phyloP scores from a whole-genome alignment of 1,140 invertebrate species.

The Varroa destructor region DNA sequence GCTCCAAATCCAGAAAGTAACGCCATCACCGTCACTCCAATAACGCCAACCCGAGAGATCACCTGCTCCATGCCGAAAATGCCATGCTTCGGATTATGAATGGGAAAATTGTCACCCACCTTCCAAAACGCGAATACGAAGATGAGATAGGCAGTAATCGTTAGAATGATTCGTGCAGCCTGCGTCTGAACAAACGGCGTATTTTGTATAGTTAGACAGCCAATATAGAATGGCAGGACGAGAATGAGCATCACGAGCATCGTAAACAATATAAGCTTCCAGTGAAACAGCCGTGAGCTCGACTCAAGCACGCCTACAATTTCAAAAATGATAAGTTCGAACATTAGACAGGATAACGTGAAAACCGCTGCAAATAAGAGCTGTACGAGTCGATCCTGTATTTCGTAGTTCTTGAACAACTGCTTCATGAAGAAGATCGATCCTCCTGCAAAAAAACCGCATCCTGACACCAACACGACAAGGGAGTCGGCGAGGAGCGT shows the following conservation, averaged over 20 bases:
- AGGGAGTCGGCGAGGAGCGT: conserved; percentile 31
- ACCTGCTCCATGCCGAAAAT: conserved; percentile 84
- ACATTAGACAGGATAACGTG: conserved; percentile 95
- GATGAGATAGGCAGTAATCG: conserved; percentile 68
- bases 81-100: conserved; percentile 79
- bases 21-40: conserved; percentile 99
- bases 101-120: conserved; percentile 96
- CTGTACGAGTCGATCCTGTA: conserved; percentile 81
- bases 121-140: conserved; percentile 98
- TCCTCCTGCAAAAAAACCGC: conserved; percentile 81
- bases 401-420: conserved; percentile 94
- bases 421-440: conserved; percentile 99
- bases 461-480: conserved; percentile 54
- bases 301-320: conserved; percentile 82
- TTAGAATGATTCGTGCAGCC: conserved; percentile 61
- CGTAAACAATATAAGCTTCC: conserved; percentile 79
- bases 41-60: conserved; percentile 86
- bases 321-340: conserved; percentile 99
- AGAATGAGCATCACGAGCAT: conserved; percentile 89
- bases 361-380: conserved; percentile 94
- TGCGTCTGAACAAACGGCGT: conserved; percentile 65
- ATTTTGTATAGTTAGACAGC: conserved; percentile 83
- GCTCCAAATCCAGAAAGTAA: conserved; percentile 97
- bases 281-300: conserved; percentile 85
- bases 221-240: conserved; percentile 91